Conservation (phyloP, 2,797 vertebrate species). For the Malurus leucopterus region DNA sequence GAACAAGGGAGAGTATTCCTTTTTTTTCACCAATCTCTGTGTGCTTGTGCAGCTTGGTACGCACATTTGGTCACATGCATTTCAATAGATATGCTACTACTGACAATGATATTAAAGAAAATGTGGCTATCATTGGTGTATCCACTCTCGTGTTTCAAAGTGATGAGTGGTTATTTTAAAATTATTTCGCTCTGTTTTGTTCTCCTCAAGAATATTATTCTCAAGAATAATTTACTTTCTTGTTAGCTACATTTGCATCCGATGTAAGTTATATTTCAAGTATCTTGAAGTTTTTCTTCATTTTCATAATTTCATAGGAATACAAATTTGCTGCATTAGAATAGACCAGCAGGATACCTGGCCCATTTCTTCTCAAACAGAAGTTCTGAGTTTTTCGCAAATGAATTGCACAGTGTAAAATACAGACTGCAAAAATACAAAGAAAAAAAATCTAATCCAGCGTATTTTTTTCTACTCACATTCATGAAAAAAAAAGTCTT, state of each 20-base stretch:
- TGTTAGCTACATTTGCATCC: background rate
- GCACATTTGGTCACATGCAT: background rate
- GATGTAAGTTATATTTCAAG: background rate
- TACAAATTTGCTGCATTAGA: background rate
- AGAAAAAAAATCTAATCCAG: background rate
- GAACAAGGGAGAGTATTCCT: background rate
- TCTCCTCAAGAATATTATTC: background rate
- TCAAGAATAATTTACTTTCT: background rate
- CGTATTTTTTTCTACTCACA: background rate
- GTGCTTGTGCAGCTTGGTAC: background rate
- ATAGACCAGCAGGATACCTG: background rate
- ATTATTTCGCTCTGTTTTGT: background rate
- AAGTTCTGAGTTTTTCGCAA: background rate
- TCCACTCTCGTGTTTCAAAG: background rate
- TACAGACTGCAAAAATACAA: background rate
- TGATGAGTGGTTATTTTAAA: background rate
- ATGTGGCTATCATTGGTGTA: background rate
- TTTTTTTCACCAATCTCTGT: background rate
- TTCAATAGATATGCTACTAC: background rate
- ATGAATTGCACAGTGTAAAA: background rate
- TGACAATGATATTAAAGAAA: background rate
- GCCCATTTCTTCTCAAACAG: background rate
- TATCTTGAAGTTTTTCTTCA: background rate
- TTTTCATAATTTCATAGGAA: background rate
- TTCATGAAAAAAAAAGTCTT: background rate